Evolutionary conservation across 1,140 invertebrate genomes (phyloP), one percentile per base, ranked within the genome.

Genomic region (Bilobella aurantiaca): DNA sequence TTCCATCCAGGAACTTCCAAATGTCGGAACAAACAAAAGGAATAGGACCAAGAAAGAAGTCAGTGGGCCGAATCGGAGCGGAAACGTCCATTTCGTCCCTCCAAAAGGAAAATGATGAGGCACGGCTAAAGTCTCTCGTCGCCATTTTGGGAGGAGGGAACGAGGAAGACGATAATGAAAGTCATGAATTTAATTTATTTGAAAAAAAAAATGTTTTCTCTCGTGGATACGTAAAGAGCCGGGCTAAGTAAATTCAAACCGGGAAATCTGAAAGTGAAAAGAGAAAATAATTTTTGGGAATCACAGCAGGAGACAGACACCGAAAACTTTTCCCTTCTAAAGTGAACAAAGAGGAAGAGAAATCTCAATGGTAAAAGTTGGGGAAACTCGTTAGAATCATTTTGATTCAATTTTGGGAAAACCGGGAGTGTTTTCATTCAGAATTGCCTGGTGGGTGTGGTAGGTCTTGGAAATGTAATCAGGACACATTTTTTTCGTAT

Each of bases 61-160:
- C 25, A 63, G n/a, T 64, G 64, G 31, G 34, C 46, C 30, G 60
- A 66, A 66, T 62, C 58, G 58, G 58, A 59, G 58, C 32, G 58
- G 58, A 53, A 53, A 53, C 49, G 8, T 42, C n/a, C n/a, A n/a
- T n/a, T n/a, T n/a, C n/a, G n/a, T n/a, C n/a, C n/a, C n/a, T n/a
- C n/a, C n/a, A n/a, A n/a, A 42, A n/a, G 37, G 37, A 8, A 42
- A 42, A 42, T 12, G 49, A 53, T 5, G 49, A 23, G 21, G 49
- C 14, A 23, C 23, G 25, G 23, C 23, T 23, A 53, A n/a, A n/a
- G n/a, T n/a, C 25, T 53, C 23, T 8, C 3, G 5, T 53, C 25
- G 14, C 21, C 23, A 5, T 8, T 23, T 53, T 5, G 23, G 25
- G 49, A 23, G 25, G 21, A 53, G 5, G 23, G 49, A 23, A 14